Evolutionary conservation across 1,140 invertebrate species (phyloP), one percentile per base, ranked within the genome.

Genomic region (Antheraea pernyi): DNA sequence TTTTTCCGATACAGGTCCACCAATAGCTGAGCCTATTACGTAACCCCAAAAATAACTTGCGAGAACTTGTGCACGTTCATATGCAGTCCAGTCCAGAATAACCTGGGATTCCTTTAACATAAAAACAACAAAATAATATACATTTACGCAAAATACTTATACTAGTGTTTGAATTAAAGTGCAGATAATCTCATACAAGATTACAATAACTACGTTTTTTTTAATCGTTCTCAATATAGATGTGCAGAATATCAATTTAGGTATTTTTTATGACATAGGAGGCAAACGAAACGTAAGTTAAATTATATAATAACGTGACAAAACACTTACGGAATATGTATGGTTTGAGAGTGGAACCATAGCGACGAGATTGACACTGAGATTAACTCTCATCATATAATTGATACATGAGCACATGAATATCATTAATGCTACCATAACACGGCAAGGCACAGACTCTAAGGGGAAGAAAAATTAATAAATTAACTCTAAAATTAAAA

Each of bases 1-100:
- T 1, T 61, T 59, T 16, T 68, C 58, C 10, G 70, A 64, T 58
- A 74, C 37, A 37, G 64, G 59, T 36, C 73, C 73, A 19, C 69
- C 70, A 3, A 71, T 67, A 7, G 59, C 59, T 19, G 61, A 69
- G 10, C 67, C 68, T 6, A 69, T 22, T 53, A 75, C 7, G 65
- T 75, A 68, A 11, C 73, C 73, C 73, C 73, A 74, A 10, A 74
- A 74, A 53, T 74, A 68, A 37, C 66, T 60, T n/a, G 61, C 60
- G 13, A 74, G 60, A 8, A 74, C 39, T 16, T 71, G 59, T 16
- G 69, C 73, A n/a, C 64, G 67, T 37, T 74, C 66, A 18, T 63
- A 71, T 18, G 73, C 66, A 10, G 73, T 69, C 73, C 73, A 74
- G 9, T 74, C 48, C 22, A 74, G 42, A 16, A 60, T 66, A 3